These are phyloP conservation scores for Champsocephalus esox DNA, from an alignment of 2,797 vertebrate genomes.

Conservation along the genomic window DNA sequence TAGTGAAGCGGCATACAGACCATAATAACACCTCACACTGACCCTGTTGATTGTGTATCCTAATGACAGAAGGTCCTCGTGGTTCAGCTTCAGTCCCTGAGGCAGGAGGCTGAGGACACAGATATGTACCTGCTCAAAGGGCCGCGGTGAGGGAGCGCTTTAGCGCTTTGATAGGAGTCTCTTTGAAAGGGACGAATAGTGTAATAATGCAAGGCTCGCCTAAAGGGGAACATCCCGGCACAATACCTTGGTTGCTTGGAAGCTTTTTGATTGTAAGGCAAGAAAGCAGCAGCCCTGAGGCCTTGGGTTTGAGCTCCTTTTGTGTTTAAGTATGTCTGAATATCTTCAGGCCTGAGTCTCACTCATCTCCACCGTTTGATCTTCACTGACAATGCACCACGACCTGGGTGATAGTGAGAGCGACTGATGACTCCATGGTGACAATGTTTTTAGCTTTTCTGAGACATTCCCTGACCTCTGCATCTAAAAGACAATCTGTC, in stretches of 20 bases:
- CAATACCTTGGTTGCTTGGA: conserved; percentile 28
- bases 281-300: conserved; percentile 28
- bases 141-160: conserved; percentile 11
- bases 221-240: conserved; percentile 27
- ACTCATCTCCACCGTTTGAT: conserved; percentile 37
- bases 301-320: conserved; percentile 44
- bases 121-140: conserved; percentile 54
- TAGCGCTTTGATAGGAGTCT: conserved; percentile 37
- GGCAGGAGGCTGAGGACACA: conserved; percentile 32
- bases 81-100: conserved; percentile 33
- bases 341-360: conserved; percentile 32
- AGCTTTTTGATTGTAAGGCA: conserved; percentile 40
- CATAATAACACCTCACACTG: conserved; percentile 15
- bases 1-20: conserved; percentile 5
- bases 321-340: conserved; percentile 45
- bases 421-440: conserved; percentile 20
- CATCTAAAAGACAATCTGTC: conserved; percentile 1
- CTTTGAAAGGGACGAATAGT: conserved; percentile 23
- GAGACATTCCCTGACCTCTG: conserved; percentile 5
- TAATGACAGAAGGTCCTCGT: conserved; percentile 15
- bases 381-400: conserved; percentile 3
- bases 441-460: conserved; percentile 4
- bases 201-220: neutral
- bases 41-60: conserved; percentile 48
- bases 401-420: conserved; percentile 36